Evolutionary conservation across 2,888 invertebrate species (phyloP).

Genomic region (Ctena decussata): DNA sequence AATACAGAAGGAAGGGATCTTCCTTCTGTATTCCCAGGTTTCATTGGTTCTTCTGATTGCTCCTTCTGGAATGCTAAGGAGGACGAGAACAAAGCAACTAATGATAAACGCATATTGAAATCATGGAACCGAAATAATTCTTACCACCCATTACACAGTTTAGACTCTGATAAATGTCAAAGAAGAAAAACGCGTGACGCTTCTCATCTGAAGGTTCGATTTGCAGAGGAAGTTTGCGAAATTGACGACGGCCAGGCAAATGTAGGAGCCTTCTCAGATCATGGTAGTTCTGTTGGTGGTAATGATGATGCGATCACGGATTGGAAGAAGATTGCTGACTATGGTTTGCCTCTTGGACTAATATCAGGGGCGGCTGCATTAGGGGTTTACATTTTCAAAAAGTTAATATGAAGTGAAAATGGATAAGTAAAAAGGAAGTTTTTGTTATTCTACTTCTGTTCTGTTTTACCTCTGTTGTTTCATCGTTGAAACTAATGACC

Average conservation of each 20-base stretch:
- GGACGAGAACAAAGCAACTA: not conserved
- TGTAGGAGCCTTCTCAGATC: not conserved
- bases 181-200: not conserved
- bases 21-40: no score
- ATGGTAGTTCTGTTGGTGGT: not conserved
- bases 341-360: not conserved
- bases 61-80: not conserved
- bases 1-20: not conserved
- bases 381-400: not conserved
- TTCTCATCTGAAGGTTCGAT: not conserved
- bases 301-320: not conserved
- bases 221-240: not conserved
- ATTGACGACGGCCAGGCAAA: not conserved
- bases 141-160: not conserved
- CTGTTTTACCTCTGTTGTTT: no score
- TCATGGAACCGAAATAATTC: not conserved
- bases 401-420: not conserved
- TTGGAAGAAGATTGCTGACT: not conserved
- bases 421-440: no score
- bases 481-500: no score
- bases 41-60: no score
- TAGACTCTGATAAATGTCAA: not conserved
- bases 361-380: not conserved
- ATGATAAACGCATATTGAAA: not conserved
- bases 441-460: no score